Conservation (phyloP, 2,797 vertebrate species). For the Scomberomorus guttatus region DNA sequence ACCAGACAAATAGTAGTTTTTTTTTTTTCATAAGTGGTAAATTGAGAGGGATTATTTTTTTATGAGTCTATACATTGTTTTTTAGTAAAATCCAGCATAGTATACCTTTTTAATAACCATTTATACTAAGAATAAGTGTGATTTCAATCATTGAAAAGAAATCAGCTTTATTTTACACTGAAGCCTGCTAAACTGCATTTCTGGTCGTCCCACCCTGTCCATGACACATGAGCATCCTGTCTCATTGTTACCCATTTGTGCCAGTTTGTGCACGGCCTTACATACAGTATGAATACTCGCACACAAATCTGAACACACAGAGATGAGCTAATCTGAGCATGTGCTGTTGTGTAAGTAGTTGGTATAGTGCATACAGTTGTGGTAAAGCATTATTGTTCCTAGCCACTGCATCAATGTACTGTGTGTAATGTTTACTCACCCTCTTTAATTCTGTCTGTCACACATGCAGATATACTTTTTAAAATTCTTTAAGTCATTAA, state of each 20-base stretch:
- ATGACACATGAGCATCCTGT: neutral
- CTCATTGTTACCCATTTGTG: constrained; percentile 10
- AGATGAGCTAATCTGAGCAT: constrained; percentile 22
- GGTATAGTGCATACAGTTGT: neutral
- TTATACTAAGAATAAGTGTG: too few relatives aligned
- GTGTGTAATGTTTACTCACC: neutral
- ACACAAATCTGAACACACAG: neutral
- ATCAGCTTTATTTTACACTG: neutral
- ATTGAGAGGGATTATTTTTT: too few relatives aligned
- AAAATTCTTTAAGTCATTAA: neutral
- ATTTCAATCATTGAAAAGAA: neutral
- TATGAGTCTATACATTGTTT: too few relatives aligned
- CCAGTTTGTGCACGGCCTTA: constrained; percentile 7
- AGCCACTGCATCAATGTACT: neutral
- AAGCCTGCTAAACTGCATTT: neutral
- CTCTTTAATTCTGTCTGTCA: neutral
- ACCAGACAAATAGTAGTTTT: too few relatives aligned
- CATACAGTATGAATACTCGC: neutral
- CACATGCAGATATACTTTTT: too few relatives aligned
- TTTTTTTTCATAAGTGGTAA: too few relatives aligned
- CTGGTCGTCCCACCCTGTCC: neutral
- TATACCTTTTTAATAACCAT: too few relatives aligned
- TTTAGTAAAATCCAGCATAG: neutral
- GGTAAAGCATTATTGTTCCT: neutral
- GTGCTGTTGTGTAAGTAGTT: neutral